Evolutionary conservation across 2,113 vertebrate genomes (phyloP).

Genomic region (Lophochroa leadbeateri): DNA sequence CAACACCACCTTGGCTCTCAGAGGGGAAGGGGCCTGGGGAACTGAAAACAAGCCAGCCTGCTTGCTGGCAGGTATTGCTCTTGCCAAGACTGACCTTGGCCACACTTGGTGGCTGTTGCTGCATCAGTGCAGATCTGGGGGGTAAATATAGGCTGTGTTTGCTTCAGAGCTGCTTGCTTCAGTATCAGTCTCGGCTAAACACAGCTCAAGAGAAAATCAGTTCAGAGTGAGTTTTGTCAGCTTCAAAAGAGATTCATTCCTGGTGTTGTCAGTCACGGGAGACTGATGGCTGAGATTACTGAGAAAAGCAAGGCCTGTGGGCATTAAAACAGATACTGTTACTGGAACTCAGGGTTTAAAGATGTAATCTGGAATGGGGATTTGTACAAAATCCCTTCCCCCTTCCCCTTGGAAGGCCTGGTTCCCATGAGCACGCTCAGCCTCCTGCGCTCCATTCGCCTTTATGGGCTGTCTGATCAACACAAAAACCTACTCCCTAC

Average conservation of each 20-base stretch:
- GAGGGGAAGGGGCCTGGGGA: neutral
- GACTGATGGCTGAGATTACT: constrained; percentile 35
- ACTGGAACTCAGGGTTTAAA: neutral
- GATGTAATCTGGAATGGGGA: constrained; percentile 16
- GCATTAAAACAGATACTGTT: constrained; percentile 25
- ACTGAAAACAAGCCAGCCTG: neutral
- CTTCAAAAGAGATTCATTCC: constrained; percentile 33
- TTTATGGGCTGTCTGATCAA: neutral
- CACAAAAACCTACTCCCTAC: neutral
- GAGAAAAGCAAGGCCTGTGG: constrained; percentile 36
- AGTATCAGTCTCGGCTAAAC: neutral
- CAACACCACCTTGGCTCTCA: neutral
- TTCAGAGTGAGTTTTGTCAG: constrained; percentile 43
- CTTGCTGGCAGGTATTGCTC: neutral
- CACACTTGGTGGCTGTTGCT: neutral
- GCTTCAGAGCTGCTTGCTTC: neutral
- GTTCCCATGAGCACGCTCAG: neutral
- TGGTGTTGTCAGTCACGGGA: neutral
- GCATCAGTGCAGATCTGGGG: neutral
- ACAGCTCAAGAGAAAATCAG: constrained; percentile 29
- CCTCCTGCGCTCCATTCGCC: neutral
- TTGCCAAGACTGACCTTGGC: neutral
- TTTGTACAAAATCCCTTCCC: neutral
- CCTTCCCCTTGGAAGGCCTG: neutral
- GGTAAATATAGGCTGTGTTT: neutral